Evolutionary conservation across 2,113 vertebrate species (phyloP).

Genomic region (Globicephala melas): DNA sequence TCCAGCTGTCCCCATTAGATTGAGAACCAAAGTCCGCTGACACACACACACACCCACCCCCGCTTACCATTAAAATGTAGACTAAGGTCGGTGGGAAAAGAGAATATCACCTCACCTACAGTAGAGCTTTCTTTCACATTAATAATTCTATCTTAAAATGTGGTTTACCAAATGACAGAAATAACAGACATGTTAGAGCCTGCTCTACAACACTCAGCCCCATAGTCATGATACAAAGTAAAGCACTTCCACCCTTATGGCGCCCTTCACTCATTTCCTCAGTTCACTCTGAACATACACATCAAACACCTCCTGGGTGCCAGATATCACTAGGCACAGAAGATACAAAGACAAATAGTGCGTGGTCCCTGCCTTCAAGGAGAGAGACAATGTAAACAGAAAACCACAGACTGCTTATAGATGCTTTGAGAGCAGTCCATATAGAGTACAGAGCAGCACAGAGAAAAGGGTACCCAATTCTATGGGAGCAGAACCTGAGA

Average conservation of each 20-base stretch:
- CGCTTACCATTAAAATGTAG: not conserved
- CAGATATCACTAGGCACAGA: not conserved
- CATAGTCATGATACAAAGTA: not conserved
- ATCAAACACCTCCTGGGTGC: not conserved
- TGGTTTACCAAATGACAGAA: not conserved
- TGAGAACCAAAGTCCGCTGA: not conserved
- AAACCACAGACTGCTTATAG: not conserved
- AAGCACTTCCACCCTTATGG: fast-evolving
- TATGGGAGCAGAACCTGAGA: not conserved
- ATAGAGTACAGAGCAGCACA: not conserved
- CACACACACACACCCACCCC: not conserved
- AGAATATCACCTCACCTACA: not conserved
- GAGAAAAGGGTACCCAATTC: not conserved
- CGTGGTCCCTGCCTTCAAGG: not conserved
- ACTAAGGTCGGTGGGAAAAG: not conserved
- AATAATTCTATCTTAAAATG: not conserved
- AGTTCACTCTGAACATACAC: not conserved
- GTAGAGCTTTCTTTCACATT: not conserved
- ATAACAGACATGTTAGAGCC: not conserved
- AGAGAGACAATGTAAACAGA: not conserved
- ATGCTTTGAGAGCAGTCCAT: not conserved
- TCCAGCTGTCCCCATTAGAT: too few relatives aligned
- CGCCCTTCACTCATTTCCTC: not conserved
- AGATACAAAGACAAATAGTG: not conserved
- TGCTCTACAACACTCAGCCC: not conserved